A percentile compares a stretch with the other conserved stretches of the same genome.
These are phyloP conservation scores for Drosophila jambulina DNA, from an alignment of 1,140 invertebrate species.

Conservation along the genomic window DNA sequence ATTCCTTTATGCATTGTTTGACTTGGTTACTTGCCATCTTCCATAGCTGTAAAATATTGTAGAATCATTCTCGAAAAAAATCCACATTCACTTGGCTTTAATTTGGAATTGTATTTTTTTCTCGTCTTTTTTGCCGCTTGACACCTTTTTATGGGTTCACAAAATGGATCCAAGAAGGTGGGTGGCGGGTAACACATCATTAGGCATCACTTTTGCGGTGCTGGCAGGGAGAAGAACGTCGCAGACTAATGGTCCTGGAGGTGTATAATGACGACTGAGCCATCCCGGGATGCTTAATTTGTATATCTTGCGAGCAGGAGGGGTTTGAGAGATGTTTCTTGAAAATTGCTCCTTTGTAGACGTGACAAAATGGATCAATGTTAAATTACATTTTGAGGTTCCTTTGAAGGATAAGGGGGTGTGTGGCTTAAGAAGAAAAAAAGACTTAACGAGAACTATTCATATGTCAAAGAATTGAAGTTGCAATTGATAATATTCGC, in stretches of 20 bases:
- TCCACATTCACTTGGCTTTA: constrained; percentile 15
- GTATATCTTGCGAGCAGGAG: neutral
- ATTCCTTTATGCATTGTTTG: constrained; percentile 54
- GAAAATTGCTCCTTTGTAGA: neutral
- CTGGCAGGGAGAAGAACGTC: neutral
- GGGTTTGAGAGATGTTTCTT: neutral
- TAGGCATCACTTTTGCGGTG: constrained; percentile 10
- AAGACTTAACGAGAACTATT: neutral
- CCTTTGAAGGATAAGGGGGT: neutral
- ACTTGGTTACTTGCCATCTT: constrained; percentile 22
- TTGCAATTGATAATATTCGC: too few relatives aligned
- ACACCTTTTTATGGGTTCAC: constrained; percentile 22
- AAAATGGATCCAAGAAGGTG: constrained; percentile 14
- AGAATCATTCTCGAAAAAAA: constrained; percentile 12
- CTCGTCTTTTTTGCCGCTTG: neutral
- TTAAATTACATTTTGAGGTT: constrained; percentile 4
- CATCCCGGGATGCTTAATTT: neutral
- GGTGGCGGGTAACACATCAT: constrained; percentile 15
- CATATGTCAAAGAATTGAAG: too few relatives aligned
- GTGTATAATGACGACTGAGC: constrained; percentile 9
- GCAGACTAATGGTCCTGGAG: constrained; percentile 5
- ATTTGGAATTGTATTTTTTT: constrained; percentile 2
- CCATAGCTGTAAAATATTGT: constrained; percentile 12
- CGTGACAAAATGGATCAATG: constrained; percentile 10
- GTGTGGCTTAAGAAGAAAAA: neutral